Evolutionary conservation across 2,797 vertebrate genomes (phyloP).

Genomic region (Megaceryle alcyon): DNA sequence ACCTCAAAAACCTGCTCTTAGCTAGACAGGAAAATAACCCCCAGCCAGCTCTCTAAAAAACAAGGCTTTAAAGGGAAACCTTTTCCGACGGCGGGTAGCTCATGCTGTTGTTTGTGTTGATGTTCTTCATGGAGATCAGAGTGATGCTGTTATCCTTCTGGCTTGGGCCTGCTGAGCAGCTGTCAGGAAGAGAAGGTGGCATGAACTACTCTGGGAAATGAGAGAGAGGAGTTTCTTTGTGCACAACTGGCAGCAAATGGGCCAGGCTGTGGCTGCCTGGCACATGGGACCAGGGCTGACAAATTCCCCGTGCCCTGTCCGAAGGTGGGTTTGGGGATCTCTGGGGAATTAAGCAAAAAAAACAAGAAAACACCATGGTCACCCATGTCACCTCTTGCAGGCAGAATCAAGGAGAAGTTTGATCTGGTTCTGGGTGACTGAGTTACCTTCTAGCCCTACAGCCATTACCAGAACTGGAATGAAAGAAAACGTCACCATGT

Average conservation of each 20-base stretch:
- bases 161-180: conserved; percentile 66
- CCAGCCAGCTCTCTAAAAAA: not conserved
- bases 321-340: not conserved
- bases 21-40: not conserved
- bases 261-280: not conserved
- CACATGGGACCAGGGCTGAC: not conserved
- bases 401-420: not conserved
- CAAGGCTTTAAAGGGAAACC: conserved; percentile 37
- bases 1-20: not conserved
- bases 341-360: not conserved
- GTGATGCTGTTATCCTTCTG: conserved; percentile 79
- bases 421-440: not conserved
- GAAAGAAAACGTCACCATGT: not conserved
- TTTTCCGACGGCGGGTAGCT: conserved; percentile 66
- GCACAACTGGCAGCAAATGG: not conserved
- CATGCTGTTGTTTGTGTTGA: conserved; percentile 79
- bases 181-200: not conserved
- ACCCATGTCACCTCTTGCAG: not conserved
- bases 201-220: not conserved
- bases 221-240: not conserved
- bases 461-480: not conserved
- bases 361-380: not conserved
- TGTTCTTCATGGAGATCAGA: conserved; percentile 82
- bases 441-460: not conserved
- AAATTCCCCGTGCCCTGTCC: not conserved